Conservation (phyloP, 2,113 vertebrate genomes). For the Saguinus midas region DNA sequence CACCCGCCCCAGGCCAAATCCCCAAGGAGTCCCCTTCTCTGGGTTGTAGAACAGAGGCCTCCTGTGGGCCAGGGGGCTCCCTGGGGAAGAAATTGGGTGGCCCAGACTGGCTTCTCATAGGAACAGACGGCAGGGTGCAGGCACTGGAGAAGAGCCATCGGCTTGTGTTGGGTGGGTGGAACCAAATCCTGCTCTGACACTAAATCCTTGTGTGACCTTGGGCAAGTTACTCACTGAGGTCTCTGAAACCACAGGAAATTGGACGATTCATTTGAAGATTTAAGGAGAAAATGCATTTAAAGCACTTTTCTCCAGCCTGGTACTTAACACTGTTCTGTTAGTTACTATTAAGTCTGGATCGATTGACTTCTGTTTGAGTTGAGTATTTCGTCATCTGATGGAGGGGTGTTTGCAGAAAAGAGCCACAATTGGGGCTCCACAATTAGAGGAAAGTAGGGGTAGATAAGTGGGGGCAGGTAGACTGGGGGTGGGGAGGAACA, state of each 20-base stretch:
- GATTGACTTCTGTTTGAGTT: background rate
- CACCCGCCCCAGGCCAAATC: background rate
- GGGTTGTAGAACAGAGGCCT: fast-evolving
- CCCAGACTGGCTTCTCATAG: background rate
- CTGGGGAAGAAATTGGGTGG: background rate
- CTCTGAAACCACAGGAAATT: background rate
- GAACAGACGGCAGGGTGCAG: background rate
- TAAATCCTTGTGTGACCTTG: background rate
- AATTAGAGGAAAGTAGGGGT: background rate
- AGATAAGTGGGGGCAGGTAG: background rate
- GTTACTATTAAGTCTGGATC: background rate
- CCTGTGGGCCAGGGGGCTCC: fast-evolving
- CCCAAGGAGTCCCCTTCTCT: too few species aligned
- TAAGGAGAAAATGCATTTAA: background rate
- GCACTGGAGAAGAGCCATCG: background rate
- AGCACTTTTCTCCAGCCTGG: background rate
- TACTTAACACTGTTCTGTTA: background rate
- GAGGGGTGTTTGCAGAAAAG: background rate
- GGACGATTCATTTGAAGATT: background rate
- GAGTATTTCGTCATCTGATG: background rate
- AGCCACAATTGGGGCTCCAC: background rate
- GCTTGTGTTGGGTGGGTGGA: background rate
- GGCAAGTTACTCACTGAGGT: background rate
- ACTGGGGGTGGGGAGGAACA: background rate
- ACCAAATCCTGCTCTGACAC: background rate